Base-by-base conservation (phyloP, 1,140 invertebrate genomes). In the Asobara japonica region DNA sequence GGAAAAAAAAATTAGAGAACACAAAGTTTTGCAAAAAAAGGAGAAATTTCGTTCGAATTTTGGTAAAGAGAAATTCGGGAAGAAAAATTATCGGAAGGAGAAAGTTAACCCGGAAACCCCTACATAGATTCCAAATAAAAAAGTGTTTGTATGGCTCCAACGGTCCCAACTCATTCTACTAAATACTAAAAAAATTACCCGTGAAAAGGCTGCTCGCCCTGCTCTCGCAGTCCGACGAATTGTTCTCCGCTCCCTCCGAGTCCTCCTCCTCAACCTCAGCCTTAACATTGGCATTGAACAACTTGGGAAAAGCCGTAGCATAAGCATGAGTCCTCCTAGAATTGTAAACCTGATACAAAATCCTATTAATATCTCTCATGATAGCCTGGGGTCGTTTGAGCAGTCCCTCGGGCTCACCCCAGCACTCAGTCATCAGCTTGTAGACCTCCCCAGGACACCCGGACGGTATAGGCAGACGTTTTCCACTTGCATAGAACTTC, bases 381-480 rank as follows among this genome's bases (percentile, higher is more conserved):
- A 95, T 91, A 45, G 91, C 91, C 84, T 96, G 94, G 48, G 94
- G 93, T 74, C 92, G 90, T 82, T 94, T 94, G 11, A 93, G 86
- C 18, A 87, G 84, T 29, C 91, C 89, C 2, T 92, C 92, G 78
- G 94, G 91, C 20, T 90, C 82, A 69, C 92, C 89, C 98, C 98
- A 99, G 78, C 97, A 97, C 77, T 95, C 92, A 16, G 88, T 84
- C 90, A 99, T 97, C 20, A 98, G 87, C 73, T 90, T 87, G 83
- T 94, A 97, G 60, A 99, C 92, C 79, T 95, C 93, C 2, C 84
- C 72, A 16, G 96, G 95, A 84, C 96, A 98, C 7, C 88, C 88
- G 74, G 88, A 85, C 6, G 97, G 96, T 36, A 89, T 87, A 74
- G 90, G 91, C 79, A 98, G 88, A 74, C 93, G 88, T 83, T 92